Percentiles rank a stretch among this genome's conserved stretches.
Conservation (phyloP, 2,888 invertebrate genomes). For the Xylophagus ater region DNA sequence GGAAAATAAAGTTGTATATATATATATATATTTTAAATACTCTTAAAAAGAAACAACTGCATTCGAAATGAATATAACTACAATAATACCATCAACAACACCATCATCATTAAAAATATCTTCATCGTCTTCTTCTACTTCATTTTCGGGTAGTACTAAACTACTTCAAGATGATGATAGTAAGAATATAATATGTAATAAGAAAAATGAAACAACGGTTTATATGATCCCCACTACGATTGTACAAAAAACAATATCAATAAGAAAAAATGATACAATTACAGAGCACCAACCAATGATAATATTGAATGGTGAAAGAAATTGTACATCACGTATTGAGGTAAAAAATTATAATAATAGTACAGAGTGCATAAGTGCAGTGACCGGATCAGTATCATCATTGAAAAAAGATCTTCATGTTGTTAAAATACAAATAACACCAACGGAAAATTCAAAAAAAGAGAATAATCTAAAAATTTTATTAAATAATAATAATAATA, state of each 20-base stretch:
- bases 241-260: constrained; percentile 2
- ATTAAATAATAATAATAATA: no score
- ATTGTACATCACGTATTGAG: constrained; percentile 16
- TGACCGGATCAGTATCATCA: constrained; percentile 28
- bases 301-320: constrained; percentile 8
- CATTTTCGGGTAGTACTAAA: no score
- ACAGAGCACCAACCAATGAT: constrained; percentile 1
- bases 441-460: constrained; percentile 14
- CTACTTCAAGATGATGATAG: neutral
- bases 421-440: constrained; percentile 35
- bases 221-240: constrained; percentile 16
- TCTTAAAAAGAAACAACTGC: no score
- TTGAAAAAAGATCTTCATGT: constrained; percentile 27
- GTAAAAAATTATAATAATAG: no score
- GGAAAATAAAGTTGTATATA: no score
- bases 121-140: no score
- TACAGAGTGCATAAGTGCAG: constrained; percentile 32
- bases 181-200: constrained; percentile 12
- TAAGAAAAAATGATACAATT: neutral
- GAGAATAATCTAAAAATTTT: no score
- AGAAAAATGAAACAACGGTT: constrained; percentile 17
- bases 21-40: no score
- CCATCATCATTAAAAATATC: neutral
- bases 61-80: neutral
- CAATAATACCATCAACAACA: neutral